A percentile compares a stretch with the other conserved stretches of the same genome.
These are phyloP conservation scores for Menidia beryllina DNA, from an alignment of 2,113 vertebrate species.

Conservation along the genomic window DNA sequence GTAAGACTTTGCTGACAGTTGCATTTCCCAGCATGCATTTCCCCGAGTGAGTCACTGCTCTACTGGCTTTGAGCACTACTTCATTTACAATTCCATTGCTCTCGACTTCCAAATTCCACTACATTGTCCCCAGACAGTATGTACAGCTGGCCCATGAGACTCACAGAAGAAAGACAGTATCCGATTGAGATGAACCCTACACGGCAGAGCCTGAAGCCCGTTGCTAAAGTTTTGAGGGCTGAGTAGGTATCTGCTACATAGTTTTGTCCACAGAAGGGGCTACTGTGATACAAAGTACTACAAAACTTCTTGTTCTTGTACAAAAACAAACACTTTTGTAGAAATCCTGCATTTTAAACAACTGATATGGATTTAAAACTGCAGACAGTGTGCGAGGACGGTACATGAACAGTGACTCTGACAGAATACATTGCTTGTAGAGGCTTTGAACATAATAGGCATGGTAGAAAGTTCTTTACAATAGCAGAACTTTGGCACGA, in stretches of 20 bases:
- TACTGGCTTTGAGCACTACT: constrained; percentile 19
- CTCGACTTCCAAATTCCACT: constrained; percentile 30
- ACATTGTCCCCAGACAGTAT: constrained; percentile 56
- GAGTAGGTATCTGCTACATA: constrained; percentile 77
- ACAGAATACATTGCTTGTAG: constrained; percentile 57
- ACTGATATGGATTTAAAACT: constrained; percentile 65
- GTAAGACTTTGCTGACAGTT: constrained; percentile 17
- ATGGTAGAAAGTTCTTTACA: constrained; percentile 68
- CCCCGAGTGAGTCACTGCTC: constrained; percentile 27
- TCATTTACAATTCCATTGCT: constrained; percentile 36
- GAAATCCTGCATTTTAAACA: constrained; percentile 96
- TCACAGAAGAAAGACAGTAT: constrained; percentile 41
- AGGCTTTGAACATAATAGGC: constrained; percentile 66
- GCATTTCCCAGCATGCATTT: constrained; percentile 29
- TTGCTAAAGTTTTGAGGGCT: constrained; percentile 58
- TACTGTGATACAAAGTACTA: constrained; percentile 96
- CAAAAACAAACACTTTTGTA: constrained; percentile 95
- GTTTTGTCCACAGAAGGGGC: constrained; percentile 70
- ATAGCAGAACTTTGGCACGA: constrained; percentile 78
- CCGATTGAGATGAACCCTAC: constrained; percentile 59
- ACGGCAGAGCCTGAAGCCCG: constrained; percentile 69
- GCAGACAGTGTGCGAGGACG: constrained; percentile 34
- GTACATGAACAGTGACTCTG: constrained; percentile 43
- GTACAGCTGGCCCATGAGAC: constrained; percentile 44
- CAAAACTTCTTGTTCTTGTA: constrained; percentile 95